phyloP scores from a whole-genome alignment of 2,113 vertebrate genomes.

The Cryptotis parvus region DNA sequence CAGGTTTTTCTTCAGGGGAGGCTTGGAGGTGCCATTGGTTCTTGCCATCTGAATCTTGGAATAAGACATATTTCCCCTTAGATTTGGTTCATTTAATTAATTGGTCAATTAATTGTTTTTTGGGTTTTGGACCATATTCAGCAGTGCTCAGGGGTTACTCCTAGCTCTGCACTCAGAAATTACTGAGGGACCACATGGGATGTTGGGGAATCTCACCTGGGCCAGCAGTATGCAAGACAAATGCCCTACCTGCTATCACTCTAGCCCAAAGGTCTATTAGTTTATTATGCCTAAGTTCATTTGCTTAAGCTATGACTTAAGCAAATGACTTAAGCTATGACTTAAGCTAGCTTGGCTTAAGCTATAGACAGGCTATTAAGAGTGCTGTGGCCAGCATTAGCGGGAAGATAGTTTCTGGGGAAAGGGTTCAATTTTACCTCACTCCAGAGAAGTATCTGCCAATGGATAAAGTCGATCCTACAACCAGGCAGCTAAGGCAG shows the following conservation, averaged over 20 bases:
- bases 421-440: not conserved
- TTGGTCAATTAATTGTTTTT: no score
- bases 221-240: no score
- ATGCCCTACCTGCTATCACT: no score
- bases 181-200: no score
- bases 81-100: not conserved
- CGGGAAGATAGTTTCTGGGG: not conserved
- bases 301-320: not conserved
- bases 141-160: no score
- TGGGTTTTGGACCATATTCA: no score
- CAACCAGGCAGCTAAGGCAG: not conserved
- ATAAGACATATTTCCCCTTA: not conserved
- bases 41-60: not conserved
- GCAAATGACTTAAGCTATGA: no score
- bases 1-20: not conserved
- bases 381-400: not conserved
- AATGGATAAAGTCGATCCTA: not conserved
- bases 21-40: not conserved
- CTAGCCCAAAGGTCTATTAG: not conserved
- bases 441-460: not conserved
- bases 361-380: not conserved
- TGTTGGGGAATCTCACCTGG: no score
- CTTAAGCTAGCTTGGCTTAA: no score
- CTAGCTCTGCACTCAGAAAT: no score
- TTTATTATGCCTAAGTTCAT: not conserved